Conservation (phyloP, 2,888 invertebrate species). For the Erebia palarica region DNA sequence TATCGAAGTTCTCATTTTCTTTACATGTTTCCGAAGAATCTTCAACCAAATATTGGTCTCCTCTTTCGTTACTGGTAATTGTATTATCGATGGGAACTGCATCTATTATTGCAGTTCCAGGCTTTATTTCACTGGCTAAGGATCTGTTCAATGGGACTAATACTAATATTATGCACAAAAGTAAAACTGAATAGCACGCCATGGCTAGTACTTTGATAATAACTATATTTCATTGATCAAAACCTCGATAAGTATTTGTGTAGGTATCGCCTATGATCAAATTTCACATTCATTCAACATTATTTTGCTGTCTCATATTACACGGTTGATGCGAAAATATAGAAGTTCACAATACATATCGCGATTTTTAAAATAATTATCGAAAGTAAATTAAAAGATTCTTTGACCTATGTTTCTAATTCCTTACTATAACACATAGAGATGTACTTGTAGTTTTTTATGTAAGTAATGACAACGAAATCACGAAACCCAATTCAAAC, state of each 20-base stretch:
- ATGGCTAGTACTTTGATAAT: slow-evolving; percentile 19
- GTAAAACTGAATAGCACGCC: slow-evolving; percentile 21
- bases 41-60: slow-evolving; percentile 7
- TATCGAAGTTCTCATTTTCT: slow-evolving; percentile 9
- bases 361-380: background rate
- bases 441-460: background rate
- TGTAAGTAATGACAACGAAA: background rate
- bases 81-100: slow-evolving; percentile 12
- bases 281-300: slow-evolving; percentile 24
- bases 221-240: slow-evolving; percentile 16
- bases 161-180: slow-evolving; percentile 15
- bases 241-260: background rate
- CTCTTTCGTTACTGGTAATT: background rate
- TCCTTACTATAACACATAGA: background rate
- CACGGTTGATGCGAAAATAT: background rate
- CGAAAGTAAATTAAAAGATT: background rate
- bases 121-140: slow-evolving; percentile 9
- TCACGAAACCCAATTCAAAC: background rate
- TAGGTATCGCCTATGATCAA: slow-evolving; percentile 13
- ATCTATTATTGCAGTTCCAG: slow-evolving; percentile 32
- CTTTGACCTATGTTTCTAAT: background rate
- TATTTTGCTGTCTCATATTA: background rate
- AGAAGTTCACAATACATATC: background rate
- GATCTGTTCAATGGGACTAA: background rate
- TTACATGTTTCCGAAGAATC: slow-evolving; percentile 19